These are phyloP conservation scores for Anas platyrhynchos DNA, from an alignment of 2,113 vertebrate genomes.

Conservation along the genomic window DNA sequence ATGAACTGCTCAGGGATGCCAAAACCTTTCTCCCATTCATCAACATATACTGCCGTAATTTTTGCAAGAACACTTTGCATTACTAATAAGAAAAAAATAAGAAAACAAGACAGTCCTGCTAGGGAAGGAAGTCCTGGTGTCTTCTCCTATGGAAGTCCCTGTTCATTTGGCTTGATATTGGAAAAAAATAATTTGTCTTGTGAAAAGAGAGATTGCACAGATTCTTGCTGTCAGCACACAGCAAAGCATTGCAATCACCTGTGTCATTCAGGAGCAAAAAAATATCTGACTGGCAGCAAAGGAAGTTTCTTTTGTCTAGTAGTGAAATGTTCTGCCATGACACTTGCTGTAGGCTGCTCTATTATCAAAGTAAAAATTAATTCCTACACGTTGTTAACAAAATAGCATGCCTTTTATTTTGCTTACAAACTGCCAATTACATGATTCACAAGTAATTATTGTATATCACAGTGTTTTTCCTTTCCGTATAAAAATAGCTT, in stretches of 20 bases:
- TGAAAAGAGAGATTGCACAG: background rate
- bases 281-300: background rate
- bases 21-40: background rate
- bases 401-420: background rate
- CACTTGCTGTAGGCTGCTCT: background rate
- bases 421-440: conserved; percentile 15
- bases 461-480: background rate
- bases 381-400: conserved; percentile 5
- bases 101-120: background rate
- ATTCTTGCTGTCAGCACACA: background rate
- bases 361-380: conserved; percentile 10
- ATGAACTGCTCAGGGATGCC: background rate
- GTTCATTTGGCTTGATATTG: background rate
- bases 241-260: background rate
- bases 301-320: background rate
- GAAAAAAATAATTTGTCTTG: background rate
- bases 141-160: background rate
- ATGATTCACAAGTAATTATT: background rate
- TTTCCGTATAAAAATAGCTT: background rate
- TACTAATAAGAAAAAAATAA: background rate
- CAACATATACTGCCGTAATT: background rate
- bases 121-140: background rate
- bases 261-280: background rate
- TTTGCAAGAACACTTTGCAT: background rate
- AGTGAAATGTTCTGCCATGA: background rate